phyloP scores from a whole-genome alignment of 2,888 invertebrate species.

The Papilio elwesi region DNA sequence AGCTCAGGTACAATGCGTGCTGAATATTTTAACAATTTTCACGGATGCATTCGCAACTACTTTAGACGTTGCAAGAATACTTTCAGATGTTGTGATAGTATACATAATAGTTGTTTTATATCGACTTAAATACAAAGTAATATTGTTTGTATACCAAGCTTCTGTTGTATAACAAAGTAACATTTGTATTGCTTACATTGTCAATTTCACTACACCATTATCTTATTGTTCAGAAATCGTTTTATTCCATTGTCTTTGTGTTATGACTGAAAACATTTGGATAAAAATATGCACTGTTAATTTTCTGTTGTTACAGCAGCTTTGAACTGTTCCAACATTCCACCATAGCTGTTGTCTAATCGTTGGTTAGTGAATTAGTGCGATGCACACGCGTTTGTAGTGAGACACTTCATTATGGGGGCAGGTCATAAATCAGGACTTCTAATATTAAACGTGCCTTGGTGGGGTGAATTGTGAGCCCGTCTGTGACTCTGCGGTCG shows the following conservation, averaged over 20 bases:
- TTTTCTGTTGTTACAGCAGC: conserved; percentile 7
- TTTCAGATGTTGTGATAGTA: conserved; percentile 6
- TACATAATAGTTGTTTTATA: not conserved
- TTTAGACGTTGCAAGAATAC: conserved; percentile 1
- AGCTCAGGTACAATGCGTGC: conserved; percentile 7
- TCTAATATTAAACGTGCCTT: conserved; percentile 85
- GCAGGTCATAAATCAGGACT: conserved; percentile 82
- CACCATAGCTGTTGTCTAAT: conserved; percentile 60
- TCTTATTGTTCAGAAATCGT: not conserved
- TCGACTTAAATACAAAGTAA: not conserved
- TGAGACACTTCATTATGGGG: conserved; percentile 83
- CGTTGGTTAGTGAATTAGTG: conserved; percentile 78
- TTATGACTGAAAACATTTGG: not conserved
- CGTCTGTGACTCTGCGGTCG: conserved; percentile 65
- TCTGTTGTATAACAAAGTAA: too few species aligned
- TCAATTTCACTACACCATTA: too few species aligned
- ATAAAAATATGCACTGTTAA: conserved; percentile 8
- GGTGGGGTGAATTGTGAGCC: conserved; percentile 77
- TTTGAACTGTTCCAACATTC: conserved; percentile 12
- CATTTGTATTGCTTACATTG: too few species aligned
- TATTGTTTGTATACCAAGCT: too few species aligned
- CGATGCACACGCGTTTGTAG: conserved; percentile 78
- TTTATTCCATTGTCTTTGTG: too few species aligned
- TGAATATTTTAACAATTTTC: conserved; percentile 30
- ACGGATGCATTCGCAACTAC: conserved; percentile 11